Conservation (phyloP, 2,888 invertebrate genomes). For the Hoplodrina blanda region DNA sequence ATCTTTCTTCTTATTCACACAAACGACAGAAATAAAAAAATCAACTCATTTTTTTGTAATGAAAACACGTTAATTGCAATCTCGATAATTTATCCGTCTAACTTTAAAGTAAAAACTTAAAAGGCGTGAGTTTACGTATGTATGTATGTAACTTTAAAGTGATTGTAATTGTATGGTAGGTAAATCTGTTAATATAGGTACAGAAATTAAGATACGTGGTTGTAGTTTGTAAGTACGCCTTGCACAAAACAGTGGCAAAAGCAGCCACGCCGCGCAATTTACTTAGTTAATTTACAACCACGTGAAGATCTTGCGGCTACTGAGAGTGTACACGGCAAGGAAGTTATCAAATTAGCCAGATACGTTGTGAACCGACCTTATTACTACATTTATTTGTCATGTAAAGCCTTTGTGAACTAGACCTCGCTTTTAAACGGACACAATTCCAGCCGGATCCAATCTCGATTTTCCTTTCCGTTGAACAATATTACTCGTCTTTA, state of each 20-base stretch:
- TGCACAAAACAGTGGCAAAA: neutral
- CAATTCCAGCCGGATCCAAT: constrained; percentile 13
- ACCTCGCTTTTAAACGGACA: constrained; percentile 14
- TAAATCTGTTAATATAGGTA: no score
- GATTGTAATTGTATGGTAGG: no score
- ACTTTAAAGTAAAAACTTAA: no score
- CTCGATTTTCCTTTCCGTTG: neutral
- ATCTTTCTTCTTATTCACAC: no score
- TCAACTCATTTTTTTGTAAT: neutral
- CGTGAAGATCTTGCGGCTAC: constrained; percentile 4
- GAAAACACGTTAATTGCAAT: neutral
- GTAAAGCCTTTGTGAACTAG: constrained; percentile 12
- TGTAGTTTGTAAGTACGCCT: neutral
- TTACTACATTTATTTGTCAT: constrained; percentile 10
- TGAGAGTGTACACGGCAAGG: constrained; percentile 14
- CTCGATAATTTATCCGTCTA: neutral
- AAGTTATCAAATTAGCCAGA: constrained; percentile 30
- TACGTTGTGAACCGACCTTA: constrained; percentile 2
- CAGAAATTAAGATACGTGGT: neutral
- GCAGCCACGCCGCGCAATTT: constrained; percentile 2
- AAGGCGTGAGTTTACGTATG: no score
- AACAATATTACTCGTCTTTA: constrained; percentile 2
- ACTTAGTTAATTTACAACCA: constrained; percentile 20
- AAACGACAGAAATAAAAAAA: neutral
- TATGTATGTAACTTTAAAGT: no score